phyloP scores from a whole-genome alignment of 2,113 vertebrate species.

The Arenaria interpres region DNA sequence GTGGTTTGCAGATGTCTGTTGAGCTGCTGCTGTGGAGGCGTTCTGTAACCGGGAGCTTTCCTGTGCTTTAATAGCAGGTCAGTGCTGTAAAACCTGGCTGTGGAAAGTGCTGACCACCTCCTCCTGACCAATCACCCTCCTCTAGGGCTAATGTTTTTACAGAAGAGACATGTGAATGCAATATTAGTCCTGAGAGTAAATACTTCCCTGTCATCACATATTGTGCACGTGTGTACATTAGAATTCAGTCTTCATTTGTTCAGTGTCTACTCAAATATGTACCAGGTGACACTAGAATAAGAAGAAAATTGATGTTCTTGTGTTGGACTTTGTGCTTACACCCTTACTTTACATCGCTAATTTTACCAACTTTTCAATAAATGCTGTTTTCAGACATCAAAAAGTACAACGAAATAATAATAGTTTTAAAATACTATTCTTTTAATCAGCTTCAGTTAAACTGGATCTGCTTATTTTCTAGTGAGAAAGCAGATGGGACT shows the following conservation, averaged over 20 bases:
- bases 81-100: not conserved
- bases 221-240: not conserved
- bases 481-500: not conserved
- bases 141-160: not conserved
- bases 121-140: not conserved
- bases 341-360: not conserved
- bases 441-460: not conserved
- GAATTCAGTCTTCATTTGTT: not conserved
- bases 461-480: not conserved
- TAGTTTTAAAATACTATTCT: not conserved
- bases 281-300: not conserved
- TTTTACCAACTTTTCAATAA: not conserved
- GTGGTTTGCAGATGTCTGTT: not conserved
- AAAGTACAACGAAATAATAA: not conserved
- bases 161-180: not conserved
- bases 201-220: not conserved
- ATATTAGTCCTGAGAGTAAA: not conserved
- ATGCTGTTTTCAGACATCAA: not conserved
- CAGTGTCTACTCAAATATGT: not conserved
- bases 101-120: not conserved
- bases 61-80: not conserved
- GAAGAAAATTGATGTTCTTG: not conserved
- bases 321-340: not conserved
- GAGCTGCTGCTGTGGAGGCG: rapidly evolving
- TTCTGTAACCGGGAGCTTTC: not conserved